Evolutionary conservation across 1,140 invertebrate genomes (phyloP).

Genomic region (Samia ricini): DNA sequence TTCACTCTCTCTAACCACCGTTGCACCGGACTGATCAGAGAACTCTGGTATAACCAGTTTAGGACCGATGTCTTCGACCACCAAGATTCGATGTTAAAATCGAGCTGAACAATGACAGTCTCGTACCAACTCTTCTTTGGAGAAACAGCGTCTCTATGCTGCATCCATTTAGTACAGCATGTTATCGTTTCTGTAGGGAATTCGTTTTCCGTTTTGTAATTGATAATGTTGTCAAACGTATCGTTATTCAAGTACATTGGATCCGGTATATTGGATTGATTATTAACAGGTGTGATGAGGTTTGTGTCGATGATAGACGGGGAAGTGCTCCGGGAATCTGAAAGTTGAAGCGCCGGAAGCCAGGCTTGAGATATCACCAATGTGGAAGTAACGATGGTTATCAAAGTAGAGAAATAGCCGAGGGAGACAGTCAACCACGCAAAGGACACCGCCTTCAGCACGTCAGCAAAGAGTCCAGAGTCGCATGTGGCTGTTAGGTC

Average conservation of each 20-base stretch:
- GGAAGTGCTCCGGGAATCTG: conserved; percentile 14
- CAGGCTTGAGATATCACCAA: conserved; percentile 78
- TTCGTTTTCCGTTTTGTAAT: conserved; percentile 21
- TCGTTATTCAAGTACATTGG: conserved; percentile 23
- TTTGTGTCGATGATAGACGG: conserved; percentile 17
- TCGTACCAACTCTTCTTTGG: conserved; percentile 39
- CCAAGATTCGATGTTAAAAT: conserved; percentile 49
- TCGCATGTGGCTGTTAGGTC: conserved; percentile 84
- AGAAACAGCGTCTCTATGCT: conserved; percentile 30
- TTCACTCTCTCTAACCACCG: conserved; percentile 58
- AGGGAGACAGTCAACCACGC: conserved; percentile 83
- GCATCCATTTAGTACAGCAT: conserved; percentile 51
- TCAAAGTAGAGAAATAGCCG: conserved; percentile 85
- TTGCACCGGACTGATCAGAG: conserved; percentile 55
- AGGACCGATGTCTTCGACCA: conserved; percentile 52
- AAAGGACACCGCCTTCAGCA: conserved; percentile 72
- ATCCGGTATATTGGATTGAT: conserved; percentile 17
- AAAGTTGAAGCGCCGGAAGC: conserved; percentile 24
- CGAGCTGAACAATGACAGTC: conserved; percentile 31
- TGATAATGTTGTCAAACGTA: conserved; percentile 10
- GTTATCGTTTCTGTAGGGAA: conserved; percentile 19
- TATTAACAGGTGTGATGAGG: conserved; percentile 17
- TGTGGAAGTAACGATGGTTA: conserved; percentile 85
- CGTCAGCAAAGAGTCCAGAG: conserved; percentile 71
- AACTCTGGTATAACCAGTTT: conserved; percentile 64